Conservation (phyloP, 2,888 invertebrate species). For the Pharmacophagus antenor region DNA sequence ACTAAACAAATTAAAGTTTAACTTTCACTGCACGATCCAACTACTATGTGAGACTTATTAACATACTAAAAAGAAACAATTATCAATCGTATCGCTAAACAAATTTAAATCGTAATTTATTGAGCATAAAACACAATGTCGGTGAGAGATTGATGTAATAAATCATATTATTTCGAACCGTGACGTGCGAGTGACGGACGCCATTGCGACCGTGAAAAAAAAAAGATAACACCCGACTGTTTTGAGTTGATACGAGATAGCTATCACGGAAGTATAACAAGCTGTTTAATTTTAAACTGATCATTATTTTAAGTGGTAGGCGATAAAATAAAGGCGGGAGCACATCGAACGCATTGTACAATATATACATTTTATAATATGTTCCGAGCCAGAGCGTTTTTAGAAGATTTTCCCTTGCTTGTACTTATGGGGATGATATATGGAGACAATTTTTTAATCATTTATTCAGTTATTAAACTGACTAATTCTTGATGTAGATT, state of each 20-base stretch:
- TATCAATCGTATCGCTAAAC: slow-evolving; percentile 36
- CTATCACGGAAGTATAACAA: slow-evolving; percentile 50
- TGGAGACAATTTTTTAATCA: too few relatives aligned
- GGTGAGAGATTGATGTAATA: slow-evolving; percentile 48
- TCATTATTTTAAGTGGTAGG: slow-evolving; percentile 51
- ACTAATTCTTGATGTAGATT: too few relatives aligned
- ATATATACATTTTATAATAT: too few relatives aligned
- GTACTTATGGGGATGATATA: too few relatives aligned
- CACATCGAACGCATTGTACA: background rate
- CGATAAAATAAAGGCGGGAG: slow-evolving; percentile 39
- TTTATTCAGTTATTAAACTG: too few relatives aligned
- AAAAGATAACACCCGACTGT: slow-evolving; percentile 51
- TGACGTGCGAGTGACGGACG: slow-evolving; percentile 61
- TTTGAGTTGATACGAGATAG: slow-evolving; percentile 59
- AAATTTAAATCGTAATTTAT: slow-evolving; percentile 43
- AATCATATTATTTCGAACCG: slow-evolving; percentile 62
- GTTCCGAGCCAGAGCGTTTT: too few relatives aligned
- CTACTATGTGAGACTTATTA: slow-evolving; percentile 51
- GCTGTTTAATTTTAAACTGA: slow-evolving; percentile 62
- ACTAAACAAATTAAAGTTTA: slow-evolving; percentile 36
- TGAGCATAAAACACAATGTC: slow-evolving; percentile 45
- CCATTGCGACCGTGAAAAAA: slow-evolving; percentile 48
- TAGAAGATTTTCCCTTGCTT: too few relatives aligned
- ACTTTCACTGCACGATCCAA: slow-evolving; percentile 55
- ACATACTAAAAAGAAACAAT: slow-evolving; percentile 46